Evolutionary conservation across 1,140 invertebrate genomes (phyloP), one percentile per base, ranked within the genome.

Genomic region (Doryteuthis pealeii): DNA sequence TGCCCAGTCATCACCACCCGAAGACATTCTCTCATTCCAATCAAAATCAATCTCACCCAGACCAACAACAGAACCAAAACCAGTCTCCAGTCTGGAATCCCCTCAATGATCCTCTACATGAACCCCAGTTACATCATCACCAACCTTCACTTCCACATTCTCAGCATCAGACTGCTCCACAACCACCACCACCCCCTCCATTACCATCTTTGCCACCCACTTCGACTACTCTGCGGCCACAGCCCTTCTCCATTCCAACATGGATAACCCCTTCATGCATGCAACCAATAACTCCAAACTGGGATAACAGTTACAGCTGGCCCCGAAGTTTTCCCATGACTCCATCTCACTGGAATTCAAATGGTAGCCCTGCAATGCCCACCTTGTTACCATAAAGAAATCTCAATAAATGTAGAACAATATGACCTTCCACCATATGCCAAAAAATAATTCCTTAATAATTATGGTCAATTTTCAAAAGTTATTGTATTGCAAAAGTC

Each of bases 241-340:
- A 62, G 54, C 54, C 54, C 6, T 6, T 62, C 6, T n/a, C 54
- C 18, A 62, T 62, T 6, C 54, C 54, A 62, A 62, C 18, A 6
- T 62, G 54, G 54, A 62, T 62, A 18, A 62, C 54, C 6, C 54
- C 54, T 5, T 62, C 54, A 5, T 62, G 26, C 18, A 28, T 62
- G 26, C 54, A 62, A 62, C 54, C 18, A 22, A 62, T 62, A 5
- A 62, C 54, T 62, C 54, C 54, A 62, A n/a, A 22, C 18, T 62
- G 54, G 54, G 54, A 62, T n/a, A 62, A 62, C 26, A 62, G 54
- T 62, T 62, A 62, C 54, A 22, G 26, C 54, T 62, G 54, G 54
- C 26, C 54, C 18, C 54, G 54, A 62, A 62, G 18, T 62, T 62
- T 62, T 28, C 54, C 54, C 18, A 62, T 62, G 18, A 28, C 10